Evolutionary conservation across 1,140 invertebrate genomes (phyloP).

Genomic region (Maniola jurtina): DNA sequence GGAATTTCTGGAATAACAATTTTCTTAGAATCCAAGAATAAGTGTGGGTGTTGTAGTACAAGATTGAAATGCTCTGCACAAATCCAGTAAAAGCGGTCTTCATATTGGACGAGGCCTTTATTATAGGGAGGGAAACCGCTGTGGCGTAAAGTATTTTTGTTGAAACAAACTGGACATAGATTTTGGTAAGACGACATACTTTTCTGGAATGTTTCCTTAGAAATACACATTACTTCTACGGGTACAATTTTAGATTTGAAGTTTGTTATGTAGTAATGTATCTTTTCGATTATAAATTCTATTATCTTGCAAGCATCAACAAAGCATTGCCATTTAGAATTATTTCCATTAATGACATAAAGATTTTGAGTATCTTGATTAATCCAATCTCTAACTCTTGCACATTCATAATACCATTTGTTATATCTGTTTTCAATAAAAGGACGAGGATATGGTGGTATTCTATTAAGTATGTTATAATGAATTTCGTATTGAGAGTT

Average conservation of each 20-base stretch:
- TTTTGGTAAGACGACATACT: conserved; percentile 74
- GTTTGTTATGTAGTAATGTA: conserved; percentile 60
- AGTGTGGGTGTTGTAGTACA: conserved; percentile 66
- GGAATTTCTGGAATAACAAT: conserved; percentile 76
- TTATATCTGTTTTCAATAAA: conserved; percentile 69
- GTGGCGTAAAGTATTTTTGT: conserved; percentile 57
- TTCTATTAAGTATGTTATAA: conserved; percentile 51
- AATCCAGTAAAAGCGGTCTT: conserved; percentile 79
- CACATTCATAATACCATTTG: conserved; percentile 58
- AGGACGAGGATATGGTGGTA: conserved; percentile 61
- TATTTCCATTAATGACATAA: conserved; percentile 55
- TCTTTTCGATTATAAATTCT: conserved; percentile 41
- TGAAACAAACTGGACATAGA: conserved; percentile 79
- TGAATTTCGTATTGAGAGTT: conserved; percentile 62
- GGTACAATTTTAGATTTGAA: conserved; percentile 60
- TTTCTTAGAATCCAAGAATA: conserved; percentile 52
- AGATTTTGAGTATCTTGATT: conserved; percentile 77
- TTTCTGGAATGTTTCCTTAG: conserved; percentile 74
- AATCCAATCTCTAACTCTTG: conserved; percentile 71
- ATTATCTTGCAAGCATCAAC: conserved; percentile 56
- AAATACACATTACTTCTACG: conserved; percentile 65
- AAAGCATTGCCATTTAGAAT: conserved; percentile 77
- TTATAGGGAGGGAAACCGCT: conserved; percentile 70
- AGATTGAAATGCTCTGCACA: conserved; percentile 73
- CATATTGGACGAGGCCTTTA: conserved; percentile 78